phyloP scores from a whole-genome alignment of 1,140 invertebrate genomes.

The Limonius californicus region DNA sequence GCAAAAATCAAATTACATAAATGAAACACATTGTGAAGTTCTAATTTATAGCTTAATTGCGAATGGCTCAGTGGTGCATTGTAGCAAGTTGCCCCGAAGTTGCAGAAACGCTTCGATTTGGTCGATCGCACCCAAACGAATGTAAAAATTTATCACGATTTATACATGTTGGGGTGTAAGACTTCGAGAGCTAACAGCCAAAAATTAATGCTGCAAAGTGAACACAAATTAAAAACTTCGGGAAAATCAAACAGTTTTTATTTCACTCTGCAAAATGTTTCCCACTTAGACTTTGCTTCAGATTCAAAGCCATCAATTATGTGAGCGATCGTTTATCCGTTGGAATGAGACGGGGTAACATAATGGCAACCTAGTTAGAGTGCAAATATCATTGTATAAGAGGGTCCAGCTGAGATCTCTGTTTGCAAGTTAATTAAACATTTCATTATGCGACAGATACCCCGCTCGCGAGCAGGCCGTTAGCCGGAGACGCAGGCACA shows the following conservation, averaged over 20 bases:
- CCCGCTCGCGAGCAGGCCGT: conserved; percentile 29
- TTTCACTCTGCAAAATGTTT: conserved; percentile 22
- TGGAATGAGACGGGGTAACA: conserved; percentile 16
- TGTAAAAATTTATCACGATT: conserved; percentile 40
- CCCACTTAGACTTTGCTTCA: conserved; percentile 12
- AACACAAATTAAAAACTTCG: conserved; percentile 42
- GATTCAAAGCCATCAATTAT: conserved; percentile 10
- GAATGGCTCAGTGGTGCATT: conserved; percentile 30
- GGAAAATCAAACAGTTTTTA: conserved; percentile 26
- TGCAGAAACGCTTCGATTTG: not conserved
- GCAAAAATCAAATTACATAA: conserved; percentile 45
- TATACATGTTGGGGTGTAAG: conserved; percentile 35
- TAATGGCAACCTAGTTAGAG: conserved; percentile 26
- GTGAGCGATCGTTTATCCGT: conserved; percentile 10
- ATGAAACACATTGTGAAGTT: conserved; percentile 46
- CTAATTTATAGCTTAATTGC: conserved; percentile 38
- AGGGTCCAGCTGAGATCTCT: conserved; percentile 27
- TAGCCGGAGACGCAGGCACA: conserved; percentile 33
- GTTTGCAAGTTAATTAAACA: conserved; percentile 41
- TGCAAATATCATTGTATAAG: conserved; percentile 26
- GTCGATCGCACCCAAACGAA: conserved; percentile 33
- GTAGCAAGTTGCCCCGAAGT: not conserved
- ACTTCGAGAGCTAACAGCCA: conserved; percentile 33
- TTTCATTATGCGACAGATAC: conserved; percentile 39
- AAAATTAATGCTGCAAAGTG: conserved; percentile 36